phyloP scores from a whole-genome alignment of 2,888 invertebrate species.

The Marasmarcha lunaedactyla region DNA sequence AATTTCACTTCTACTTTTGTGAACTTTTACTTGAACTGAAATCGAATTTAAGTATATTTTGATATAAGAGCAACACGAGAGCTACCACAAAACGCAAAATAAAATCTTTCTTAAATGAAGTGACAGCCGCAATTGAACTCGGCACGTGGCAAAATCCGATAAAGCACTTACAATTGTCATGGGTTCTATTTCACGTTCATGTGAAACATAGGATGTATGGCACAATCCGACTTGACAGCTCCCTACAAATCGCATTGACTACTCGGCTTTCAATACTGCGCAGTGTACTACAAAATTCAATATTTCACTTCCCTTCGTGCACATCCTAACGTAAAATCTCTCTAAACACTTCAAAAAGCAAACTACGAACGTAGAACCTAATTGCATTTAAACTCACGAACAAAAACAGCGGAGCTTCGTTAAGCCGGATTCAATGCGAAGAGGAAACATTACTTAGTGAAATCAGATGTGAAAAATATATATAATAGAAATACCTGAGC shows the following conservation, averaged over 20 bases:
- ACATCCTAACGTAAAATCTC: conserved; percentile 9
- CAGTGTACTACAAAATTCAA: too few relatives aligned
- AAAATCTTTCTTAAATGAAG: too few relatives aligned
- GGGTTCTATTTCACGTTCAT: too few relatives aligned
- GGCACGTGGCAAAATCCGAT: neutral
- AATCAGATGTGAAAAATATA: conserved; percentile 28
- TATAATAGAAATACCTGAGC: conserved; percentile 67
- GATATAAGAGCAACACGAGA: too few relatives aligned
- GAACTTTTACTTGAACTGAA: too few relatives aligned
- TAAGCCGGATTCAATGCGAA: conserved; percentile 47
- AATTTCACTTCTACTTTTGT: too few relatives aligned
- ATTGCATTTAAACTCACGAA: conserved; percentile 62
- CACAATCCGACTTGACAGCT: too few relatives aligned
- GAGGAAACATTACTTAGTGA: conserved; percentile 58
- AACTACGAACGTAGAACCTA: conserved; percentile 32
- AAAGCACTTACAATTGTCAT: too few relatives aligned
- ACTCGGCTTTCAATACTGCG: conserved; percentile 6
- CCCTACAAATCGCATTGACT: conserved; percentile 10
- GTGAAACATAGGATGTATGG: too few relatives aligned
- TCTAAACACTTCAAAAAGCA: conserved; percentile 34
- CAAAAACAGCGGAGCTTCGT: conserved; percentile 59
- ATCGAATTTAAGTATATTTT: too few relatives aligned
- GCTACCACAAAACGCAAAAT: too few relatives aligned
- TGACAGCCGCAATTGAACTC: conserved; percentile 3
- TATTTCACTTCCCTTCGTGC: neutral